Base-by-base conservation (phyloP, 2,113 vertebrate genomes). In the Bufo gargarizans region DNA sequence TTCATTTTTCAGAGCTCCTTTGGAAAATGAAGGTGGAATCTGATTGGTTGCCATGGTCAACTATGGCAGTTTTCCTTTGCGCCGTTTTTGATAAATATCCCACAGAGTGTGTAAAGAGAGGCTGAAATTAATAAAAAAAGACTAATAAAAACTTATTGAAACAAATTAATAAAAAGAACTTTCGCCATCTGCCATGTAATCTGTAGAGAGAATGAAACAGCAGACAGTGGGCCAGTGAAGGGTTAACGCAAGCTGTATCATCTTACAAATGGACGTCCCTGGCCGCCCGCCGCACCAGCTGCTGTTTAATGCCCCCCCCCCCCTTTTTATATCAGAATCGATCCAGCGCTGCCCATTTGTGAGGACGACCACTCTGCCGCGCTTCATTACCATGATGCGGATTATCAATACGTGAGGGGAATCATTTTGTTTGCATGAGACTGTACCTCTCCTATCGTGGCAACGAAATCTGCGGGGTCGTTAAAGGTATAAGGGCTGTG, bases 191-290 rank as follows among this genome's bases (percentile, higher is more conserved):
- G 74, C 20, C 9, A 45, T 19, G 22, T 10, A 14, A 77, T 53
- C 49, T 12, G 10, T 3, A 4, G 19, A 50, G 49, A 77, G 16
- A 77, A 49, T 19, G 47, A 43, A 19, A 45, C 78, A 81, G 78
- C 55, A 61, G 78, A 81, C 56, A 17, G 2, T 5, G 33, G 17
- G 53, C 77, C 55, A 16, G 8, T 9, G 8, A 85, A 72, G 83
- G 69, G 83, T 85, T 85, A 85, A 85, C 17, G 4, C 55, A 56
- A 47, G 72, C 71, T 77, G 72, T 86, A 58, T 86, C 84, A 9
- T 22, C 33, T 77, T 86, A 59, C 72, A 61, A 86, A 49, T 50
- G 85, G 59, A 10, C 53, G 63, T 8, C 10, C 71, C 22, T 20
- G 74, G 17, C 63, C 55, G 61, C 45, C 16, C 13, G 50, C 33